Conservation (phyloP, 2,888 invertebrate genomes). For the Lepidonotus clava region DNA sequence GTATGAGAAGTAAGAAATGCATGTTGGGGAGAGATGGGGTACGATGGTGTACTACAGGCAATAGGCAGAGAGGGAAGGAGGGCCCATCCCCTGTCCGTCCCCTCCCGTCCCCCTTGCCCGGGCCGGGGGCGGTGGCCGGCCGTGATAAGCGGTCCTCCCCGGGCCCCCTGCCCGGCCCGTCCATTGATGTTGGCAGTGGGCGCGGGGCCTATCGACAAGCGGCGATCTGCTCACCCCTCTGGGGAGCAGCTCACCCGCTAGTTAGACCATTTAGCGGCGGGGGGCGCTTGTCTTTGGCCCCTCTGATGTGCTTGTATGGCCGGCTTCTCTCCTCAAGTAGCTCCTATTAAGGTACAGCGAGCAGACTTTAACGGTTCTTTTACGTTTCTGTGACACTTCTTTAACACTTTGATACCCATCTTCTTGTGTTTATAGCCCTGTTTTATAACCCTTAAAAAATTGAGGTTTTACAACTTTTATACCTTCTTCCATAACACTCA, state of each 20-base stretch:
- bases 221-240: slow-evolving; percentile 39
- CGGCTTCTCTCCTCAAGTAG: too few species aligned
- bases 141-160: slow-evolving; percentile 2
- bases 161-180: background rate
- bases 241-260: slow-evolving; percentile 1
- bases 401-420: too few species aligned
- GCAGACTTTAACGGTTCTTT: too few species aligned
- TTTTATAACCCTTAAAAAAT: too few species aligned
- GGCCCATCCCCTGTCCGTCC: slow-evolving; percentile 24
- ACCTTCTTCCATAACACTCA: too few species aligned
- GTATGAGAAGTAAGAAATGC: background rate
- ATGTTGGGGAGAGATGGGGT: background rate
- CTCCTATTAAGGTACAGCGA: too few species aligned
- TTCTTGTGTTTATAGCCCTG: too few species aligned
- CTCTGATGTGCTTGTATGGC: too few species aligned
- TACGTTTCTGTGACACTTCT: too few species aligned
- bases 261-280: slow-evolving; percentile 28
- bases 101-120: slow-evolving; percentile 5
- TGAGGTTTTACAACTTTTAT: too few species aligned
- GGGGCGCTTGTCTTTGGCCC: background rate
- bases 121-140: slow-evolving; percentile 33
- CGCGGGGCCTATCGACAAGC: slow-evolving; percentile 24
- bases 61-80: too few species aligned
- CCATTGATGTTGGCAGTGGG: slow-evolving; percentile 38
- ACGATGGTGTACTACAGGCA: background rate